Evolutionary conservation across 2,113 vertebrate genomes (phyloP).

Genomic region (Athene noctua): DNA sequence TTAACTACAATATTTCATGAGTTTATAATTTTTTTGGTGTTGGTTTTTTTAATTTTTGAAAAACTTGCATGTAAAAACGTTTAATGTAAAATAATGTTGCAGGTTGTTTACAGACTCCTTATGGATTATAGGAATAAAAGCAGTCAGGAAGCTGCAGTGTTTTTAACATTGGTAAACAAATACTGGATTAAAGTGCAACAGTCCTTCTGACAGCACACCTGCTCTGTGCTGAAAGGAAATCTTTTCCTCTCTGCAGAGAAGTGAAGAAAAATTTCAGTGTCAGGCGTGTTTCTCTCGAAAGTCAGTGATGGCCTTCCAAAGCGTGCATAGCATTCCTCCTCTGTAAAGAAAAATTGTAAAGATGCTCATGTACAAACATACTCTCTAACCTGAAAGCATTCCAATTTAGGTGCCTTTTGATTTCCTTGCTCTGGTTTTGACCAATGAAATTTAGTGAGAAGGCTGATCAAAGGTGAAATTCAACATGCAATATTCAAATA

Average conservation of each 20-base stretch:
- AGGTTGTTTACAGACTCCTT: slow-evolving; percentile 50
- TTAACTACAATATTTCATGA: slow-evolving; percentile 41
- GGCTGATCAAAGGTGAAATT: slow-evolving; percentile 42
- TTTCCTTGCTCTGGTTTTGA: not conserved
- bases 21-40: not conserved
- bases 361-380: not conserved
- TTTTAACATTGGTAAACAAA: slow-evolving; percentile 82
- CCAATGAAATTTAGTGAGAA: not conserved
- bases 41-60: not conserved
- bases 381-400: not conserved
- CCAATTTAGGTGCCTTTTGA: not conserved
- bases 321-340: slow-evolving; percentile 91
- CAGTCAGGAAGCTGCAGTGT: slow-evolving; percentile 76
- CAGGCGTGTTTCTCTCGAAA: slow-evolving; percentile 83
- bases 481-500: not conserved
- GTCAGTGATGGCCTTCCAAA: slow-evolving; percentile 94
- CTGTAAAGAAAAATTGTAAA: slow-evolving; percentile 67
- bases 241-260: slow-evolving; percentile 27
- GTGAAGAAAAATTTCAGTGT: slow-evolving; percentile 23
- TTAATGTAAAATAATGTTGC: slow-evolving; percentile 61
- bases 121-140: slow-evolving; percentile 53
- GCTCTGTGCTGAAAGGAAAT: slow-evolving; percentile 47
- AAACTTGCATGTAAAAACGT: slow-evolving; percentile 63
- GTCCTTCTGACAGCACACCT: slow-evolving; percentile 65
- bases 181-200: slow-evolving; percentile 88